Percentiles rank a stretch among this genome's conserved stretches.
Evolutionary conservation across 2,888 invertebrate genomes (phyloP).

Genomic region (Drosophila vallismaia): DNA sequence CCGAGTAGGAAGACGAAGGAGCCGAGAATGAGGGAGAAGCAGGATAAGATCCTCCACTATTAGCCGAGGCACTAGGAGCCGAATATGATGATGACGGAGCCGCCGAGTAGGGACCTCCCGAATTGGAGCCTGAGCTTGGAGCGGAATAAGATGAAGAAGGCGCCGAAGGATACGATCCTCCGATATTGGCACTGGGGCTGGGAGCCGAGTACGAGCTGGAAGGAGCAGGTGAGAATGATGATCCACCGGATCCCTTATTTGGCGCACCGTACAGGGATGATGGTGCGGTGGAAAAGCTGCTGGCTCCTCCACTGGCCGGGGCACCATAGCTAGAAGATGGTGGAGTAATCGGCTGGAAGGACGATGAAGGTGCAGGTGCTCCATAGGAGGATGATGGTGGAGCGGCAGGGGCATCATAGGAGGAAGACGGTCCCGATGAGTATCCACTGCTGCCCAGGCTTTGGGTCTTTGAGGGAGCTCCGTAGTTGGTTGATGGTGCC

Average conservation of each 20-base stretch:
- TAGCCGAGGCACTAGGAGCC: conserved; percentile 38
- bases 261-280: conserved; percentile 64
- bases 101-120: conserved; percentile 27
- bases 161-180: conserved; percentile 64
- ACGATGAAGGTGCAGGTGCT: conserved; percentile 60
- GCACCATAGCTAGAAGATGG: conserved; percentile 85
- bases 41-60: conserved; percentile 20
- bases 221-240: conserved; percentile 75
- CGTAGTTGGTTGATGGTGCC: conserved; percentile 85
- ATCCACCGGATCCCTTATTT: conserved; percentile 43
- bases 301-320: conserved; percentile 62
- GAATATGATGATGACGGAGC: conserved; percentile 41
- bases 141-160: conserved; percentile 84
- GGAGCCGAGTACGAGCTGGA: conserved; percentile 85
- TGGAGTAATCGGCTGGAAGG: conserved; percentile 70
- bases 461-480: conserved; percentile 84
- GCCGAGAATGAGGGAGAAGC: conserved; percentile 18
- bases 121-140: conserved; percentile 16
- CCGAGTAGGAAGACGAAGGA: conserved; percentile 23
- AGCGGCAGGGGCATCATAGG: conserved; percentile 58
- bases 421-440: conserved; percentile 76
- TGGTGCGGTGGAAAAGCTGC: conserved; percentile 37
- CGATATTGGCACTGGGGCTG: conserved; percentile 46
- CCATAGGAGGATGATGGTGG: conserved; percentile 66
- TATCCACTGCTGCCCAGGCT: conserved; percentile 66